phyloP scores from a whole-genome alignment of 2,888 invertebrate species.

The Machimus atricapillus region DNA sequence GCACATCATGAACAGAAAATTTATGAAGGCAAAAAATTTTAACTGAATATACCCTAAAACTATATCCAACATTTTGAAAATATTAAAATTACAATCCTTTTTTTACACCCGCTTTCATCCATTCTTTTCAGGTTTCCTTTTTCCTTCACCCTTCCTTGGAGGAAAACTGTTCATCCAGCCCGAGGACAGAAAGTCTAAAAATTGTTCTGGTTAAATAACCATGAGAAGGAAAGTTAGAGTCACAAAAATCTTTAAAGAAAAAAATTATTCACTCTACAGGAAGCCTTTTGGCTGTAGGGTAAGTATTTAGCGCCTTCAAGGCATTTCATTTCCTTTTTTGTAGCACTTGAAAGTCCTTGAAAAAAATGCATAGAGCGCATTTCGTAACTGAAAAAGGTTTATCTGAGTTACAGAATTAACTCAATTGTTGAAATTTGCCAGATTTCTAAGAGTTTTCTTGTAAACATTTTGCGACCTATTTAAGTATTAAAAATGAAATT shows the following conservation, averaged over 20 bases:
- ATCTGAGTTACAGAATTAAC: background rate
- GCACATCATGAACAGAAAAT: background rate
- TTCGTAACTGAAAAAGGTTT: background rate
- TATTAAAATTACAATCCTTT: background rate
- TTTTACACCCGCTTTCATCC: background rate
- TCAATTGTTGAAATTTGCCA: background rate
- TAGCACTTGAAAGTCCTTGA: background rate
- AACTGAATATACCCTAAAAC: background rate
- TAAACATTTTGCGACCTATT: background rate
- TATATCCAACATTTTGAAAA: background rate
- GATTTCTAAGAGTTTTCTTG: background rate
- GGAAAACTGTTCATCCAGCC: background rate
- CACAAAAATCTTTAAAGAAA: background rate
- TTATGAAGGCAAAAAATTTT: background rate
- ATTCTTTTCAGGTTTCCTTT: background rate
- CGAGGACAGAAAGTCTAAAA: background rate
- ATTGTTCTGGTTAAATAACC: background rate
- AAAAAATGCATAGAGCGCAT: background rate
- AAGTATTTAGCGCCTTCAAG: background rate
- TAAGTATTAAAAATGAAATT: background rate
- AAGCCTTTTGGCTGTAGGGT: background rate
- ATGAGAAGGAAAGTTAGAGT: background rate
- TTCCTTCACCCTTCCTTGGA: background rate
- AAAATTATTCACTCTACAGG: background rate
- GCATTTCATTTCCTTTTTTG: background rate